These are phyloP conservation scores for Lepus oiostolus DNA, from an alignment of 2,797 vertebrate species.

Conservation along the genomic window DNA sequence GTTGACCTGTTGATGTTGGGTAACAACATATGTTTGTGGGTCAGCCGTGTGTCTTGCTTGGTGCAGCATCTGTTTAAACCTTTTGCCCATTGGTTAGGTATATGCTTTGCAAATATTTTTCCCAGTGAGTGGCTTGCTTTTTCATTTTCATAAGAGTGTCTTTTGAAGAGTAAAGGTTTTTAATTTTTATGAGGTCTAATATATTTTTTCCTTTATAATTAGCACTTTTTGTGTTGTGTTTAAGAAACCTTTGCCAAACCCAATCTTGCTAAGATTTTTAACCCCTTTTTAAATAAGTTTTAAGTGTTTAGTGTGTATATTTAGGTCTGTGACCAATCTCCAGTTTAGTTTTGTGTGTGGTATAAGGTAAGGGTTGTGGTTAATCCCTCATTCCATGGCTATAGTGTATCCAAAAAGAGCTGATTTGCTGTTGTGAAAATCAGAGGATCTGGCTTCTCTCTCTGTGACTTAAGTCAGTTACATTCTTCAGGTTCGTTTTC, in stretches of 20 bases:
- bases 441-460: neutral
- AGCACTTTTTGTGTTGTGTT: conserved; percentile 20
- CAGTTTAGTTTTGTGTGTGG: neutral
- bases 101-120: conserved; percentile 35
- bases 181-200: conserved; percentile 41
- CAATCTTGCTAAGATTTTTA: neutral
- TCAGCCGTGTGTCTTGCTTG: neutral
- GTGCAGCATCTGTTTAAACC: neutral
- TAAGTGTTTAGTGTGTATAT: conserved; percentile 3
- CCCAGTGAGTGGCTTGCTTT: neutral
- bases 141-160: neutral
- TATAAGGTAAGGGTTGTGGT: neutral
- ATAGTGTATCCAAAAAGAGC: neutral
- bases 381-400: neutral
- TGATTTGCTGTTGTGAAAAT: neutral
- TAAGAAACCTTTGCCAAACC: conserved; percentile 43
- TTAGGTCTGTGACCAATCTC: conserved; percentile 7
- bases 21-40: neutral
- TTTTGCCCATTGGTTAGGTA: neutral
- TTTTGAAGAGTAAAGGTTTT: neutral
- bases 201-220: conserved; percentile 30
- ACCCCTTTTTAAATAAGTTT: neutral
- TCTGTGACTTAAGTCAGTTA: neutral
- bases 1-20: neutral
- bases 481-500: neutral